Evolutionary conservation across 2,113 vertebrate genomes (phyloP).

Genomic region (Phalacrocorax brasilianus): DNA sequence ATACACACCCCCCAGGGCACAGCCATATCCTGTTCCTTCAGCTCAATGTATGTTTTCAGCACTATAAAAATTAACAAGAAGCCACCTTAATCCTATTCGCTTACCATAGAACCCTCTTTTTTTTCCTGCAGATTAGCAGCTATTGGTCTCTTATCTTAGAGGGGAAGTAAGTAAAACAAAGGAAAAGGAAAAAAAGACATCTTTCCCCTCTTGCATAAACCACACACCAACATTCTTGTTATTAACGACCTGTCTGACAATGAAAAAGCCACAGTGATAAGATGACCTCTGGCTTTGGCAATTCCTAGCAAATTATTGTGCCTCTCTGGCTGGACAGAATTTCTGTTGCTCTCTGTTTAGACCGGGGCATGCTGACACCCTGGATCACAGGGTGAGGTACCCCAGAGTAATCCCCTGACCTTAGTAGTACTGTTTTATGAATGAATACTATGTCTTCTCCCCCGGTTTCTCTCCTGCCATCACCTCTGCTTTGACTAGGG

Average conservation of each 20-base stretch:
- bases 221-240: neutral
- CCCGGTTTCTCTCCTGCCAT: neutral
- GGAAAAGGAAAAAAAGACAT: neutral
- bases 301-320: neutral
- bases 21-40: neutral
- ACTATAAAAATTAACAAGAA: neutral
- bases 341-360: neutral
- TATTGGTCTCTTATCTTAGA: neutral
- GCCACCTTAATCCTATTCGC: neutral
- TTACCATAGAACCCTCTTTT: neutral
- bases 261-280: neutral
- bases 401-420: neutral
- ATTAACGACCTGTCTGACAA: neutral
- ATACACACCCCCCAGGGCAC: neutral
- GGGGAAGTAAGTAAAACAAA: neutral
- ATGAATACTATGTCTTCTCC: neutral
- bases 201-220: neutral
- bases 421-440: neutral
- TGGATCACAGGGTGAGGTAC: neutral
- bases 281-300: neutral
- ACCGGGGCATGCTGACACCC: neutral
- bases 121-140: accelerated
- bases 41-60: neutral
- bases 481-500: neutral
- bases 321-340: neutral